phyloP scores from a whole-genome alignment of 2,113 vertebrate species.

The Otus sunia region DNA sequence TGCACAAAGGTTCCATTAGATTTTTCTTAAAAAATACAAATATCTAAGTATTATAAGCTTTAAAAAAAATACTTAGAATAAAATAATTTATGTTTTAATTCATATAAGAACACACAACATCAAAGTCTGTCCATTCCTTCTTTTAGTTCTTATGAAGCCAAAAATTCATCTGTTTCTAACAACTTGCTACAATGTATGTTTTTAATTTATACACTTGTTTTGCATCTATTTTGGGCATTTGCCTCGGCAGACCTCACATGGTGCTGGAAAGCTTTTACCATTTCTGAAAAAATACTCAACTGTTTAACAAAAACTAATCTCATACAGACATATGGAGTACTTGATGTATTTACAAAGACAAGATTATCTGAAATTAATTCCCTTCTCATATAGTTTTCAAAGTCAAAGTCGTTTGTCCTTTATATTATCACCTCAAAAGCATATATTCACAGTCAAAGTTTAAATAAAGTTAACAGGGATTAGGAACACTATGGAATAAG shows the following conservation, averaged over 20 bases:
- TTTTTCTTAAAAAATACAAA: neutral
- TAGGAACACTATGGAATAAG: neutral
- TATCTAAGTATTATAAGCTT: neutral
- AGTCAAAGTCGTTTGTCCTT: neutral
- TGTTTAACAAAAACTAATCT: neutral
- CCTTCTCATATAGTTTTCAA: neutral
- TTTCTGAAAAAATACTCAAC: neutral
- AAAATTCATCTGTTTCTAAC: neutral
- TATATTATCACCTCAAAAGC: neutral
- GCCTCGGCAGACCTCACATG: neutral
- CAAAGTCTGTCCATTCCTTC: neutral
- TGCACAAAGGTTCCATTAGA: neutral
- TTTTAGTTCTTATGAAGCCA: neutral
- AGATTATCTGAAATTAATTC: neutral
- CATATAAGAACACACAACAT: neutral
- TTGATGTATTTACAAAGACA: neutral
- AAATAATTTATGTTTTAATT: neutral
- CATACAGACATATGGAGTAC: neutral
- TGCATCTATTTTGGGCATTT: neutral
- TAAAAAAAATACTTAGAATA: neutral
- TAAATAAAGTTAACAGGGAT: neutral
- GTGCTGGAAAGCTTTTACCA: neutral
- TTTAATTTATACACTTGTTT: neutral
- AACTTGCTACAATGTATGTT: neutral
- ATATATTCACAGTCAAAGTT: neutral